Evolutionary conservation across 2,888 invertebrate species (phyloP), one percentile per base, ranked within the genome.

Genomic region (Sipha maydis): DNA sequence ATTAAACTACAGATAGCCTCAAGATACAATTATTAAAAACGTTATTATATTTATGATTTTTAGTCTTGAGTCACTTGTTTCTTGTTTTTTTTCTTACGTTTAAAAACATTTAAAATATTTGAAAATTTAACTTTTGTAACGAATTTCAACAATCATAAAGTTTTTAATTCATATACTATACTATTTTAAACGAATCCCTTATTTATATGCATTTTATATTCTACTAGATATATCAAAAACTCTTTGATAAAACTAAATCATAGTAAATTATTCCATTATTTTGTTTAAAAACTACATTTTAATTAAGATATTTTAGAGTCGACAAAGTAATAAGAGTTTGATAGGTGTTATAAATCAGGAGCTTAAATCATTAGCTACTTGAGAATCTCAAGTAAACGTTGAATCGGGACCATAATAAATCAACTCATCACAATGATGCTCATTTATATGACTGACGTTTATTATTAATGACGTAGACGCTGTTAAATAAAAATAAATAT

Each of bases 361-460:
- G 61, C 61, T 21, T 21, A 25, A 25, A 61, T 25, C 25, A 61
- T 61, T 61, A 61, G 25, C 21, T 61, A 61, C 25, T 61, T 21
- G 61, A 25, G 61, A 25, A 61, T 61, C 19, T 61, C 48, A 14
- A 48, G 48, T 48, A 14, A 48, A 48, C n/a, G 69, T 69, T 11
- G 5, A 17, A 2, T 69, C n/a, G 69, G 25, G 69, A 61, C 61
- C 4, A 61, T 69, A n/a, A n/a, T 69, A n/a, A n/a, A 69, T 69
- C 69, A 69, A 69, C 69, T 69, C 11, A 69, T 69, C 69, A n/a
- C 69, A 69, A 69, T n/a, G n/a, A n/a, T 28, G n/a, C 28, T 69
- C 0, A 28, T 25, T 61, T 25, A 9, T 17, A 25, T 11, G n/a
- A 25, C 69, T 69, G 69, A 69, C 69, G n/a, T 69, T 69, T 69